phyloP scores from a whole-genome alignment of 2,888 invertebrate genomes.

The Zhengitettix transpicula region DNA sequence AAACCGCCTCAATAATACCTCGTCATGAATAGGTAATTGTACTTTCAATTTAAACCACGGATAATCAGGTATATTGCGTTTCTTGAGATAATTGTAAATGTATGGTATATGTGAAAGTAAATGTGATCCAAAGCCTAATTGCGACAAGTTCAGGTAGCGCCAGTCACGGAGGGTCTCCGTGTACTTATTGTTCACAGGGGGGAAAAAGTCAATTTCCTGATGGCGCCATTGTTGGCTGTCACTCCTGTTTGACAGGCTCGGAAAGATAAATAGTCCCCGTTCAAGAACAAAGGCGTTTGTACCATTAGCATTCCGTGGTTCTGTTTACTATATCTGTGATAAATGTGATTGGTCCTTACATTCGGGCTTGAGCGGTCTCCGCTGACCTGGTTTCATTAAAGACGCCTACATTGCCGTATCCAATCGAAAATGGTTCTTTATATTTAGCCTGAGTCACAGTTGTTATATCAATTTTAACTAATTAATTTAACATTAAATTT shows the following conservation, averaged over 20 bases:
- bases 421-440: too few relatives aligned
- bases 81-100: too few relatives aligned
- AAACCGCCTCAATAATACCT: too few relatives aligned
- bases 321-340: background rate
- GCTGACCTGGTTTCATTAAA: background rate
- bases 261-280: background rate
- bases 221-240: slow-evolving; percentile 4
- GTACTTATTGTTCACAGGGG: background rate
- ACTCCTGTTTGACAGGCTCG: background rate
- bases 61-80: too few relatives aligned
- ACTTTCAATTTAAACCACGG: too few relatives aligned
- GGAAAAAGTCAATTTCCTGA: slow-evolving; percentile 7
- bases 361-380: background rate
- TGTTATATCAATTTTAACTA: too few relatives aligned
- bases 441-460: too few relatives aligned
- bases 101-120: background rate
- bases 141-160: background rate
- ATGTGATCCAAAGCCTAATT: background rate
- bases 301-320: background rate
- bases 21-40: too few relatives aligned
- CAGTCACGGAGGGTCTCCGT: background rate
- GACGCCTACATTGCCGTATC: too few relatives aligned
- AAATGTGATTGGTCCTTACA: background rate
- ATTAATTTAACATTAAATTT: too few relatives aligned
- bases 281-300: background rate